phyloP scores from a whole-genome alignment of 2,797 vertebrate genomes.

The Enteromius fasciolatus region DNA sequence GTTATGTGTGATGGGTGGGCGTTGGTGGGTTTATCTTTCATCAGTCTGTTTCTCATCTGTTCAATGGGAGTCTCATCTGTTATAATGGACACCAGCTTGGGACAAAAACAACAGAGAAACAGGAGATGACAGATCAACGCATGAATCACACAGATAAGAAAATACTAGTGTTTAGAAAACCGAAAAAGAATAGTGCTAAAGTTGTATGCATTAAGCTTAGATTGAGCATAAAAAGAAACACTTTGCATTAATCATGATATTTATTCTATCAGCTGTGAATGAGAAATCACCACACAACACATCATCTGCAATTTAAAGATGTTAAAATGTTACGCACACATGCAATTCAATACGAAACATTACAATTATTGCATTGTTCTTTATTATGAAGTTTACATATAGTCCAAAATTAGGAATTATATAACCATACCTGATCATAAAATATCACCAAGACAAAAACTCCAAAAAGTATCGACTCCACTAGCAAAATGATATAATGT shows the following conservation, averaged over 20 bases:
- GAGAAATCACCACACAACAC: not conserved
- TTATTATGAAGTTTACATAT: not conserved
- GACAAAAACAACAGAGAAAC: not conserved
- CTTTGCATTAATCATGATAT: not conserved
- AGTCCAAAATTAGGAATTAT: not conserved
- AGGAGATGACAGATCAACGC: not conserved
- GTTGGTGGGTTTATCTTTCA: slow-evolving; percentile 71
- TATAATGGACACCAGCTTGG: slow-evolving; percentile 80
- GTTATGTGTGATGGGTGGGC: slow-evolving; percentile 62
- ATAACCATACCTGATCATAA: slow-evolving; percentile 82
- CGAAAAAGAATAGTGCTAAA: not conserved
- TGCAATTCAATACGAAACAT: not conserved
- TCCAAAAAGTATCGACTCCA: slow-evolving; percentile 85
- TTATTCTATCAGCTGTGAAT: not conserved
- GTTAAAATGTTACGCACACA: not conserved
- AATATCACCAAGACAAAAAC: slow-evolving; percentile 86
- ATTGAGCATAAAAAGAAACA: not conserved
- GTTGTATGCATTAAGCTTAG: not conserved
- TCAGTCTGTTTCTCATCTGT: slow-evolving; percentile 80
- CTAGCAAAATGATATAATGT: slow-evolving; percentile 85
- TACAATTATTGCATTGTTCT: too few relatives aligned
- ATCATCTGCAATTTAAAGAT: not conserved
- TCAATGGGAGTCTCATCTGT: slow-evolving; percentile 84
- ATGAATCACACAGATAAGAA: not conserved
- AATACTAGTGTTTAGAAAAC: not conserved